Evolutionary conservation across 2,888 invertebrate genomes (phyloP).

Genomic region (Hololepta plana): DNA sequence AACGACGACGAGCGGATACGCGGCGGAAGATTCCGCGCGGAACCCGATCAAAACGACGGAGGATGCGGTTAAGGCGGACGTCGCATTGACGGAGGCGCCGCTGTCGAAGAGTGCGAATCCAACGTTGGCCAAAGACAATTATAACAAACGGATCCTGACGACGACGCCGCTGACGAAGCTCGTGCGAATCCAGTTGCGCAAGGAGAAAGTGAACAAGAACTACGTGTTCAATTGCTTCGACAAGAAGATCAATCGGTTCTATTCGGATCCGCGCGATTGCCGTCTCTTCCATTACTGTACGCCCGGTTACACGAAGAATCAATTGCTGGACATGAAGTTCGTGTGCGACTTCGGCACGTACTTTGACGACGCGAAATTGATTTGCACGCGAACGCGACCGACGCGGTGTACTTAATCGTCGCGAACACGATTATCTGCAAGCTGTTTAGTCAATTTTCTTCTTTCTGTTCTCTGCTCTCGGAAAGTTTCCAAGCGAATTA

Average conservation of each 20-base stretch:
- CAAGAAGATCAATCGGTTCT: constrained; percentile 34
- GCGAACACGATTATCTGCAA: no score
- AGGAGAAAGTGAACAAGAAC: constrained; percentile 10
- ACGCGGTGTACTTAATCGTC: constrained; percentile 21
- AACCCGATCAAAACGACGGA: no score
- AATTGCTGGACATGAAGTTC: constrained; percentile 38
- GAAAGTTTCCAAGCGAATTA: no score
- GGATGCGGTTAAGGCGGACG: constrained; percentile 18
- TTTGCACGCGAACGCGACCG: constrained; percentile 28
- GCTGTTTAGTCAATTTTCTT: no score
- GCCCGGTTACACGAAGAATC: constrained; percentile 33
- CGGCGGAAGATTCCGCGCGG: no score
- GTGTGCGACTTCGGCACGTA: constrained; percentile 37
- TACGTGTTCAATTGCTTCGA: constrained; percentile 34
- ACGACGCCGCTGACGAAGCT: constrained; percentile 21
- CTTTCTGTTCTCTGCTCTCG: no score
- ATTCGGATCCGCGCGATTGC: constrained; percentile 37
- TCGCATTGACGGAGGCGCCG: constrained; percentile 19
- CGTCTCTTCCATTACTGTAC: constrained; percentile 42
- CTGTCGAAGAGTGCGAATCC: constrained; percentile 23
- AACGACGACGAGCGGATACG: no score
- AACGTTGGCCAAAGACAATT: constrained; percentile 18
- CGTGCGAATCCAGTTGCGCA: constrained; percentile 22
- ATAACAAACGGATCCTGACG: constrained; percentile 13
- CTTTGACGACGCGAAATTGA: constrained; percentile 33